Base-by-base conservation (phyloP, 2,113 vertebrate genomes). In the Scolopax mira region DNA sequence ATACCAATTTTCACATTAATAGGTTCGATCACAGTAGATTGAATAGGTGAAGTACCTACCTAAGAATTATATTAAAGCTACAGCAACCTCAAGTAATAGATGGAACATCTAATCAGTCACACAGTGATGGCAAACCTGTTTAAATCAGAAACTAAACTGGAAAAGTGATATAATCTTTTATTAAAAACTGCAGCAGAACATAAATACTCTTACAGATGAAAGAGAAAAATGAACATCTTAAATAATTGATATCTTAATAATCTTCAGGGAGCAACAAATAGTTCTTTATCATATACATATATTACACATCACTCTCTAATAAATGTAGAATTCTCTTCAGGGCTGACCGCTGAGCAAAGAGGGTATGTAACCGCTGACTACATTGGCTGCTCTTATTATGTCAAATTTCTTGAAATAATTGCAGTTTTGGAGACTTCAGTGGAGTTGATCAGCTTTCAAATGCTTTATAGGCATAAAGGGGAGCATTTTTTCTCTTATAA, bases 241-340 rank as follows among this genome's bases (percentile, higher is more conserved):
- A 93, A 94, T 86, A 93, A 90, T 69, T 78, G 37, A 90, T 88
- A 48, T 48, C 27, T 80, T 84, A 75, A 90, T 86, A 88, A 86
- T 93, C 74, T 81, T 61, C 42, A 49, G 61, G 35, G 48, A 86
- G 30, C 35, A 93, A 93, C 82, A 96, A 93, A 74, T 51, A 67
- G 27, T 72, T 80, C 27, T 79, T 84, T 93, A 88, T 71, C 46
- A 30, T 55, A 55, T 64, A 78, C 11, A 60, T n/a, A 18, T 60
- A 60, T 83, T 85, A 51, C 27, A 74, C 19, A 78, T 72, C 18
- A 52, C 7, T 70, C 8, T 77, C 15, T 91, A 77, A 85, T 18
- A 90, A 88, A 67, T 44, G 15, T 2, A 88, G 48, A 92, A 44
- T 74, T 92, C 52, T 86, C 48, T 78, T 78, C 21, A 75, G 35